Evolutionary conservation across 2,888 invertebrate genomes (phyloP), one percentile per base, ranked within the genome.

Genomic region (Drosophila siamana): DNA sequence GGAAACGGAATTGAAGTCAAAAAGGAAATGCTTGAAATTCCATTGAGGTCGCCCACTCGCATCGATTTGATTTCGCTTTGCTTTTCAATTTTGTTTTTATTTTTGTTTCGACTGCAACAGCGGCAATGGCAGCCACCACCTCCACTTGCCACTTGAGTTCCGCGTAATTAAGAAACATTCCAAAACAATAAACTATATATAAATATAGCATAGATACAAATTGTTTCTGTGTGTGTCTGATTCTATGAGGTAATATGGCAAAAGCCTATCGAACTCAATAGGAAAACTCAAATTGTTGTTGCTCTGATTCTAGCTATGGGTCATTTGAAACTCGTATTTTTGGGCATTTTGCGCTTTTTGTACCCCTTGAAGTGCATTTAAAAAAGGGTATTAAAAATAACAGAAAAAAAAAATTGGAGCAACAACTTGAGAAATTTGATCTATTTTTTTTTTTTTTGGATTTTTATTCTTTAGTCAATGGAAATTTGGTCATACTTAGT

Each of bases 161-260:
- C 80, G 87, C 76, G 83, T 78, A 87, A 85, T 85, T 85, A 85
- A 80, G 82, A 85, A 85, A 78, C 82, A 85, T 84, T 83, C 77
- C 84, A 63, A 86, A 85, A 85, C 78, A 78, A 84, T 87, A 87
- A 84, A 80, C 69, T 69, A 62, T 75, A 66, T 67, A 71, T 55
- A 52, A 43, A 51, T 43, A 38, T 51, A n/a, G 46, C 48, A 48
- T 48, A 38, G 15, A 2, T 15, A 6, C 36, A 38, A 15, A 16
- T 54, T 56, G 13, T 44, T 9, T 48, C n/a, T 40, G n/a, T 22
- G 7, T 48, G 36, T 48, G 30, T 33, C n/a, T n/a, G 33, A 5
- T n/a, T 33, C n/a, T n/a, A 33, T 71, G 68, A 64, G 68, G 66
- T 75, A 72, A 67, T 83, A 71, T 57, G 65, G 61, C 56, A 19